Conservation (phyloP, 2,113 vertebrate species). For the Phasianus colchicus region DNA sequence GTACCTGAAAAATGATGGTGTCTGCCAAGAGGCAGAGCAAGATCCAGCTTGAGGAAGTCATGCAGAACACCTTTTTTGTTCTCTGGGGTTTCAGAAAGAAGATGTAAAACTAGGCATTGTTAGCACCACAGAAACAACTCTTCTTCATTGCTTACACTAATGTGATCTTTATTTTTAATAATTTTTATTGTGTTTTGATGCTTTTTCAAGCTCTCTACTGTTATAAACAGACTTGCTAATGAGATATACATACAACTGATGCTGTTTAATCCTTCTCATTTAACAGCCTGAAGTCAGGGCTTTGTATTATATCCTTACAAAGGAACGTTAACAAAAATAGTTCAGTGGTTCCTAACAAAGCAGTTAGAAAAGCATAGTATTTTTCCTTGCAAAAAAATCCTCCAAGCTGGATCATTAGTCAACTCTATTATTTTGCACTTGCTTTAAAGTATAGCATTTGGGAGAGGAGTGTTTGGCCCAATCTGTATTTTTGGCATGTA, state of each 20-base stretch:
- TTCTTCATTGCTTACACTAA: not conserved
- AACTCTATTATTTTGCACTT: not conserved
- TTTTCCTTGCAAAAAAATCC: not conserved
- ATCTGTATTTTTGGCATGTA: not conserved
- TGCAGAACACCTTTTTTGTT: not conserved
- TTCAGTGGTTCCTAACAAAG: not conserved
- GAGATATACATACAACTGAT: not conserved
- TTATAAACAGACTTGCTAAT: not conserved
- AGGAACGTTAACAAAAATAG: not conserved
- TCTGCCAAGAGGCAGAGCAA: not conserved
- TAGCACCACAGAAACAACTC: fast-evolving
- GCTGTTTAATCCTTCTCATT: not conserved
- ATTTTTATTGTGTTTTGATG: not conserved
- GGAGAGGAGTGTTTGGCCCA: not conserved
- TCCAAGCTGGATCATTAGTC: not conserved
- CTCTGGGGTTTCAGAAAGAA: not conserved
- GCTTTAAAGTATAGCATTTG: not conserved
- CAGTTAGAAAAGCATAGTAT: not conserved
- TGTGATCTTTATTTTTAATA: not conserved
- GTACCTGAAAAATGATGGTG: not conserved
- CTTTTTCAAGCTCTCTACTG: not conserved
- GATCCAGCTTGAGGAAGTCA: not conserved
- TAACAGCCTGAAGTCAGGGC: not conserved
- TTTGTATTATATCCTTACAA: not conserved
- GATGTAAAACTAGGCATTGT: not conserved